phyloP scores from a whole-genome alignment of 2,113 vertebrate genomes.

The rat (Rattus norvegicus) region GRCr8 NC_086034.1:73741001-73741500 shows the following conservation, averaged over 20 bases:
- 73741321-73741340: background rate
- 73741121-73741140: background rate
- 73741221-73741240: background rate
- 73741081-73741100: background rate
- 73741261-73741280: slow-evolving; percentile 11
- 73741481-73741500: too few relatives aligned
- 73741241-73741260: background rate
- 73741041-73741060: background rate
- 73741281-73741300: background rate
- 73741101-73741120: background rate
- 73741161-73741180: background rate
- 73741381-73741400: too few relatives aligned
- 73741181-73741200: background rate
- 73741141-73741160: background rate
- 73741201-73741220: background rate
- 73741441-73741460: too few relatives aligned
- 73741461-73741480: too few relatives aligned
- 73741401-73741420: too few relatives aligned
- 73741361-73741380: too few relatives aligned
- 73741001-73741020: slow-evolving; percentile 30
- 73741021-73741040: background rate
- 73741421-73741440: too few relatives aligned
- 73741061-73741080: background rate
- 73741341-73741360: too few relatives aligned
- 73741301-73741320: slow-evolving; percentile 21